These are phyloP conservation scores for Gallirallus australis DNA, from an alignment of 2,797 vertebrate genomes.

Conservation along the genomic window DNA sequence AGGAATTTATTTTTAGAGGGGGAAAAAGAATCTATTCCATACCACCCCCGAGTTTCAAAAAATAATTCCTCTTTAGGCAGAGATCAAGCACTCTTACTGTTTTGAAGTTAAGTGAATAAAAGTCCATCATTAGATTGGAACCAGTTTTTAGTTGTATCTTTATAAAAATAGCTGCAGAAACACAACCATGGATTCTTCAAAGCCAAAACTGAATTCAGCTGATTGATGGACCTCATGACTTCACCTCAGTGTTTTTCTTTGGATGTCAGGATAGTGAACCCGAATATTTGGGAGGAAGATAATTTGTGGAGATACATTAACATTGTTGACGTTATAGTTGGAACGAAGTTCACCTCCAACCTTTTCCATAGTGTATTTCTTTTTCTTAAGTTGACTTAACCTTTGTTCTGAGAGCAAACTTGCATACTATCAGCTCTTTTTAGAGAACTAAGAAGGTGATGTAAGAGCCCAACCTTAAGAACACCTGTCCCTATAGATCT, in stretches of 20 bases:
- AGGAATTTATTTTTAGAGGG: background rate
- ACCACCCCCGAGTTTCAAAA: background rate
- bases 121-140: background rate
- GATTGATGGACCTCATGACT: background rate
- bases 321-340: background rate
- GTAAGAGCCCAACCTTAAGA: background rate
- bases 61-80: background rate
- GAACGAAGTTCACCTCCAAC: background rate
- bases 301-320: background rate
- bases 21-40: background rate
- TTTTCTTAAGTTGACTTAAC: background rate
- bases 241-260: background rate
- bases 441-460: background rate
- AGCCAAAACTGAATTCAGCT: background rate
- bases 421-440: background rate
- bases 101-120: background rate
- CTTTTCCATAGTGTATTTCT: background rate
- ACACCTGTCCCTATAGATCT: background rate
- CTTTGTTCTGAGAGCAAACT: background rate
- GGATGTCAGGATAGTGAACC: background rate
- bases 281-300: background rate
- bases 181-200: background rate
- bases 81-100: background rate
- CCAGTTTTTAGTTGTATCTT: background rate
- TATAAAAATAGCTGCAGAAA: background rate